These are phyloP conservation scores for Orussus abietinus DNA, from an alignment of 1,140 invertebrate genomes.

Conservation along the genomic window DNA sequence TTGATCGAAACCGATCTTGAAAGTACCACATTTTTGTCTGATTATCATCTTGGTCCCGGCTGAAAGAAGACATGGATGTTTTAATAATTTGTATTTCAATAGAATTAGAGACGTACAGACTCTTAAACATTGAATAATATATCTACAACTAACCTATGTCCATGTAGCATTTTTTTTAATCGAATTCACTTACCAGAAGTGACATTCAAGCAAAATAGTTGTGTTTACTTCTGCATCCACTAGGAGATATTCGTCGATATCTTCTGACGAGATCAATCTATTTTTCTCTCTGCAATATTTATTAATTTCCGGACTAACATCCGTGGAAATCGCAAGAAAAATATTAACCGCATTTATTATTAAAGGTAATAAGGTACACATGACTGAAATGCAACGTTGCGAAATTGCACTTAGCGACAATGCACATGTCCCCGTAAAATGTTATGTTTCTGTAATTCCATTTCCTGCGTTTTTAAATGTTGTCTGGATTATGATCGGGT, in stretches of 20 bases:
- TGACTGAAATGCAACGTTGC: no score
- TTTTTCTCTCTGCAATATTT: conserved; percentile 49
- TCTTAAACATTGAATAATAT: conserved; percentile 17
- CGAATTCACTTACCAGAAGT: conserved; percentile 45
- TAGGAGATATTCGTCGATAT: conserved; percentile 49
- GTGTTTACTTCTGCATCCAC: conserved; percentile 43
- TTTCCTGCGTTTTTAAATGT: no score
- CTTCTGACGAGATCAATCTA: conserved; percentile 42
- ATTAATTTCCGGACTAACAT: conserved; percentile 14
- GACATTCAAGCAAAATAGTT: conserved; percentile 47
- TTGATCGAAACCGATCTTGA: conserved; percentile 41
- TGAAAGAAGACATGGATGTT: no score
- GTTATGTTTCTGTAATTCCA: no score
- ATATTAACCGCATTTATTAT: background rate
- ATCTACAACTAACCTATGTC: conserved; percentile 1
- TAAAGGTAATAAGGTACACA: no score
- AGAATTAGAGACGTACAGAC: background rate
- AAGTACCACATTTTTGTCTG: conserved; percentile 54
- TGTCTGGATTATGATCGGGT: no score
- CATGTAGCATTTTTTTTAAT: conserved; percentile 2
- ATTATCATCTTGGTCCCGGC: conserved; percentile 38
- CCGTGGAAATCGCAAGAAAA: no score
- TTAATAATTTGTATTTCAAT: conserved; percentile 5
- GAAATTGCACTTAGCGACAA: no score
- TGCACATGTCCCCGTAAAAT: no score